Conservation (phyloP, 2,888 invertebrate genomes). For the Mesoligia furuncula region DNA sequence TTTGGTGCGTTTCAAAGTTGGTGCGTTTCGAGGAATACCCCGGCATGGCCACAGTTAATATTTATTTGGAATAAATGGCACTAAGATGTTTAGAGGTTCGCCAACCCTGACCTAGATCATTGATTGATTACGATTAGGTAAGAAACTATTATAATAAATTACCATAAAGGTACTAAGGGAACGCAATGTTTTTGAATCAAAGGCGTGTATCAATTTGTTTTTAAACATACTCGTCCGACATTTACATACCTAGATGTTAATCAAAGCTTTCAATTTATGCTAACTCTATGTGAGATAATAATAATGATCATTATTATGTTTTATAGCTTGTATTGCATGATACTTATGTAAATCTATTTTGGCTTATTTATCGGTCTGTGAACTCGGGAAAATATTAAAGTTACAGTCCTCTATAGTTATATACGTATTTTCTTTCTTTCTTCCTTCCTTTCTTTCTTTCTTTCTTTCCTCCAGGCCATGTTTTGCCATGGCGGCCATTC, state of each 20-base stretch:
- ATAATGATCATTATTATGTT: slow-evolving; percentile 7
- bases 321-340: slow-evolving; percentile 11
- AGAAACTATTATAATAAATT: slow-evolving; percentile 3
- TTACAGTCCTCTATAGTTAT: no score
- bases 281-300: slow-evolving; percentile 25
- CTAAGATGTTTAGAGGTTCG: no score
- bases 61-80: no score
- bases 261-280: slow-evolving; percentile 10
- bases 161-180: not conserved
- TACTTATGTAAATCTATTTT: slow-evolving; percentile 30
- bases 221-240: slow-evolving; percentile 13
- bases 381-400: slow-evolving; percentile 1
- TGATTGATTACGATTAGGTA: slow-evolving; percentile 15
- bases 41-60: no score
- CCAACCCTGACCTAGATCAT: no score
- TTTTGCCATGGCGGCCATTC: not conserved
- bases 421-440: no score
- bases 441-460: no score
- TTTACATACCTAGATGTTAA: slow-evolving; percentile 23
- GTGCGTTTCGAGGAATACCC: no score
- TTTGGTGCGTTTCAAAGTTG: no score
- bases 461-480: not conserved
- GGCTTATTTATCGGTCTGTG: slow-evolving; percentile 13
- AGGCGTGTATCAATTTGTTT: slow-evolving; percentile 24
- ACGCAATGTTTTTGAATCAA: not conserved